Evolutionary conservation across 2,113 vertebrate genomes (phyloP).

Genomic region (Calidris pugnax): DNA sequence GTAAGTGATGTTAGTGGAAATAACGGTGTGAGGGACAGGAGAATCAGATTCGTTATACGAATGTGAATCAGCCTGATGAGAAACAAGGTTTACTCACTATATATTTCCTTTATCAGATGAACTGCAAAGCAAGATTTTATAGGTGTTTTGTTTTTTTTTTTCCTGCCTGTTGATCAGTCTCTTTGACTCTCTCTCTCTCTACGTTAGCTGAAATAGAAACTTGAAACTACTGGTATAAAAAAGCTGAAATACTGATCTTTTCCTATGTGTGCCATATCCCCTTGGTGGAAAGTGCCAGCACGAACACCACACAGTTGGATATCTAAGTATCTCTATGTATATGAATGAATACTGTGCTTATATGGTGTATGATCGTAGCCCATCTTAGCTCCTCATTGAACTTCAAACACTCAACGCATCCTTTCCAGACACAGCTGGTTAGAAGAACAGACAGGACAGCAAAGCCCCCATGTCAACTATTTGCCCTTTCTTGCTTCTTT

Average conservation of each 20-base stretch:
- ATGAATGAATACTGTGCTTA: neutral
- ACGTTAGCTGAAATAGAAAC: conserved; percentile 12
- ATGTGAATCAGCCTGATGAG: neutral
- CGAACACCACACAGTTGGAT: neutral
- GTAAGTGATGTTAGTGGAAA: neutral
- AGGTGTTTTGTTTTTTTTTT: neutral
- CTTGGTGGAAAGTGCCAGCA: neutral
- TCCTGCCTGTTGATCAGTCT: conserved; percentile 2
- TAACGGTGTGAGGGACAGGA: neutral
- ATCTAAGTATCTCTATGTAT: neutral
- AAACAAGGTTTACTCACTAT: conserved; percentile 11
- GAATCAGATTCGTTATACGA: neutral
- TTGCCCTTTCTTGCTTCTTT: neutral
- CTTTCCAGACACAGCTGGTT: neutral
- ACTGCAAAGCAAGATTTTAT: conserved; percentile 37
- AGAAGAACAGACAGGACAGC: neutral
- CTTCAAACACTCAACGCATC: neutral
- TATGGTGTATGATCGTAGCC: neutral
- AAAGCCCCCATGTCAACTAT: neutral
- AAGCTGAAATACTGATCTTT: neutral
- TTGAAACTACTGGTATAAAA: neutral
- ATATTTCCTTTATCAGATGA: neutral
- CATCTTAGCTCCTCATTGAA: neutral
- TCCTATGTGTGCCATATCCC: neutral
- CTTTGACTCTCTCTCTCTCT: neutral